Conservation (phyloP, 1,140 invertebrate species). For the Ridgeia piscesae region DNA sequence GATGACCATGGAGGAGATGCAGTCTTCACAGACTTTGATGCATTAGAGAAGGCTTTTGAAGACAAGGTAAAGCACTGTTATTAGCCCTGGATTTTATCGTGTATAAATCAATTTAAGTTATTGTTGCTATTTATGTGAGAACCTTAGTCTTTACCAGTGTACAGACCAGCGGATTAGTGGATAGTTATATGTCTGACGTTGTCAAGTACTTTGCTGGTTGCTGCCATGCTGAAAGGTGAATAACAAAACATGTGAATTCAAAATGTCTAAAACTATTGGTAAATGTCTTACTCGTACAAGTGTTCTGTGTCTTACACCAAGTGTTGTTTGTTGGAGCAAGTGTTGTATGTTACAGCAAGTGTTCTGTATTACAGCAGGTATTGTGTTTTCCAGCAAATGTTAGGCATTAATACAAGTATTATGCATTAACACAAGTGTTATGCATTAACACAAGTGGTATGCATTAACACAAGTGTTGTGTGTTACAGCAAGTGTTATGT, state of each 20-base stretch:
- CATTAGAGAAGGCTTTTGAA: constrained; percentile 67
- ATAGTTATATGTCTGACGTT: too few species aligned
- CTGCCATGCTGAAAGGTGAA: background rate
- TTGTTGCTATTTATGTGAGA: too few species aligned
- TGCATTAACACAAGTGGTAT: background rate
- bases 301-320: background rate
- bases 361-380: background rate
- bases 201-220: too few species aligned
- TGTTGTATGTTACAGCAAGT: background rate
- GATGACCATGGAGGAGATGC: constrained; percentile 72
- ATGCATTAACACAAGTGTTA: constrained; percentile 50
- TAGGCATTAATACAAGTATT: constrained; percentile 71
- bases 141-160: too few species aligned
- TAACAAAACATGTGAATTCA: background rate
- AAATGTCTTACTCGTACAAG: too few species aligned
- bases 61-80: constrained; percentile 65
- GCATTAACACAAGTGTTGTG: background rate
- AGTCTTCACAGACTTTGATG: constrained; percentile 72
- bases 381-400: background rate
- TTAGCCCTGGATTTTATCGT: constrained; percentile 34
- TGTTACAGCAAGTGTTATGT: constrained; percentile 75
- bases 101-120: too few species aligned
- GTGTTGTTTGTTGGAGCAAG: background rate
- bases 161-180: too few species aligned
- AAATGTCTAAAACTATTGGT: background rate